Base-by-base conservation (phyloP, 2,888 invertebrate genomes). In the Clusia tigrina region DNA sequence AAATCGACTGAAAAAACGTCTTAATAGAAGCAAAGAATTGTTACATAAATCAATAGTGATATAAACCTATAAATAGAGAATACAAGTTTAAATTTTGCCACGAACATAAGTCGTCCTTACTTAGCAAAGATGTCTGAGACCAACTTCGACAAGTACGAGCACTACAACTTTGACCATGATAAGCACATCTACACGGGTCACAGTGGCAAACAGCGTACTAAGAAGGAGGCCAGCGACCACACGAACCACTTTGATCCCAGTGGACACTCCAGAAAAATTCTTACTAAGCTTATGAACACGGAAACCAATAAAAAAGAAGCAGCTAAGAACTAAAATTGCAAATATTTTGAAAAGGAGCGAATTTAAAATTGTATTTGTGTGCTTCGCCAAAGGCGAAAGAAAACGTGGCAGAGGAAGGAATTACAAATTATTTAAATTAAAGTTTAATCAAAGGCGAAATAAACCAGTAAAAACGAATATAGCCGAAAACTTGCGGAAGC, bases 111-210 rank as follows among this genome's bases (percentile, higher is more conserved):
- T 3, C 32, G n/a, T n/a, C n/a, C n/a, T n/a, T n/a, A n/a, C n/a
- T n/a, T n/a, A 25, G 5, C 25, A 54, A 23, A 85, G 82, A 93
- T 94, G 94, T 93, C 93, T 78, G 93, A 93, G 85, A 86, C 87
- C 76, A 89, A 92, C 86, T 91, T 91, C 83, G 95, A 96, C 86
- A 90, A 94, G 81, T 95, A 94, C 88, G 96, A 96, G 81, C 93
- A 95, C 81, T 96, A 94, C 88, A 96, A 96, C 85, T 96, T 91
- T 85, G 94, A 94, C 76, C 90, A 93, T 86, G 96, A 95, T 84
- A 96, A 96, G 85, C 91, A 93, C 82, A 89, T 95, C 69, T 91
- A 90, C 84, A 89, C 90, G 51, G 91, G 92, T 23, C 93, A 94
- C 85, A 91, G 94, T 80, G 96, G 96, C 67, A 96, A 96, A 83